phyloP scores from a whole-genome alignment of 2,113 vertebrate genomes.

The Craseonycteris thonglongyai region DNA sequence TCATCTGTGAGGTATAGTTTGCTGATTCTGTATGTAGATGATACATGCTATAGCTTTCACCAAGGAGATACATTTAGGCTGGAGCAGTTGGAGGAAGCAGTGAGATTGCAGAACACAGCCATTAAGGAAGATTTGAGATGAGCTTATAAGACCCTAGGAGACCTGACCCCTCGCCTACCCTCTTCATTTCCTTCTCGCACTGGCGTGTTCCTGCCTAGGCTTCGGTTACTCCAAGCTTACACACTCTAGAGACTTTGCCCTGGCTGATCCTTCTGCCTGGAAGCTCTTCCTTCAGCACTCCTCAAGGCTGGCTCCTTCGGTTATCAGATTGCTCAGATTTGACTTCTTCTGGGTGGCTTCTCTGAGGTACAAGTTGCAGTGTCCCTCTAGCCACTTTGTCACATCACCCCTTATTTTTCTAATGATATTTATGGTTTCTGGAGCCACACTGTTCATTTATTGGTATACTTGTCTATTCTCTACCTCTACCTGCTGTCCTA shows the following conservation, averaged over 20 bases:
- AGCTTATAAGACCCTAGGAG: accelerated
- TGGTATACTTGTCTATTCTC: not conserved
- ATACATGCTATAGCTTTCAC: not conserved
- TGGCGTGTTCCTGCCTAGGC: not conserved
- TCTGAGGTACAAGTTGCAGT: not conserved
- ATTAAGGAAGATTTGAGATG: not conserved
- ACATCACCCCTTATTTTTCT: not conserved
- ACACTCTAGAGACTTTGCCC: not conserved
- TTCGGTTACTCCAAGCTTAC: not conserved
- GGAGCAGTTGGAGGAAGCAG: not conserved
- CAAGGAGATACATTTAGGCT: not conserved
- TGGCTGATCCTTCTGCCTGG: not conserved
- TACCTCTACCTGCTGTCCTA: not conserved
- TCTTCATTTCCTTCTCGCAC: not conserved
- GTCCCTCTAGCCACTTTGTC: not conserved
- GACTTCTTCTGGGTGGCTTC: not conserved
- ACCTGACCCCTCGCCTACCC: not conserved
- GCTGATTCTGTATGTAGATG: not conserved
- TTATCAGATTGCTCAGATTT: not conserved
- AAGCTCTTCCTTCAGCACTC: not conserved
- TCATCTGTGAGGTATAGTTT: not conserved
- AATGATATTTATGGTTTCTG: not conserved
- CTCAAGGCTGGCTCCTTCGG: not conserved
- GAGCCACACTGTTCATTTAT: not conserved
- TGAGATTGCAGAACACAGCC: not conserved